Base-by-base conservation (phyloP, 2,888 invertebrate species). In the Ptilodon capucinus region DNA sequence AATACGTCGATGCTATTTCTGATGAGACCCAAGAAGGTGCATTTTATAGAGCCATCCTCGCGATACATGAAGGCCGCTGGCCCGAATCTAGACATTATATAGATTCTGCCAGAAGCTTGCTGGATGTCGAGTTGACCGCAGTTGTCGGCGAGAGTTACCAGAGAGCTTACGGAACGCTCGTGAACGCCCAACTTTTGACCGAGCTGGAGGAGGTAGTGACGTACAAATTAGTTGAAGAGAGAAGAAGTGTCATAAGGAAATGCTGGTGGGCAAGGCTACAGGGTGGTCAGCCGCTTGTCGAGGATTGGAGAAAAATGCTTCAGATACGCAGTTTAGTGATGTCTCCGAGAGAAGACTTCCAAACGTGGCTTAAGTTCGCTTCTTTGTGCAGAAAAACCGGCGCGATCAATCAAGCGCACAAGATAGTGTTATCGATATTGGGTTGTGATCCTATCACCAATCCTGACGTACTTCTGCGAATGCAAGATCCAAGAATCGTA, bases 161-260 rank as follows among this genome's bases (percentile, higher is more conserved):
- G 71, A 91, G 98, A 58, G 98, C 98, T 0, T 98, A 98, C 73
- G 97, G 96, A 9, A 95, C 97, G 4, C 97, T 99, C 95, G 98
- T 99, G 0, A 96, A 96, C 60, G 99, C 98, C 0, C 99, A 99
- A 81, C 97, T 99, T 92, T 86, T 99, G 53, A 96, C 98, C 0
- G 99, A 99, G 84, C 85, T 99, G 48, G 99, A 99, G 80, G 99
- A 99, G 91, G 97, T 98, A 0, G 97, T 99, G 42, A 98, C 99
- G 64, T 99, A 97, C 77, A 98, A 98, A 81, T 86, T 99, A 25
- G 95, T 99, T n/a, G 97, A 98, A 0, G 99, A 99, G 79, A 92
- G 98, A 44, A 91, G 98, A 44, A 93, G 92, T 38, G 93, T 94
- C 3, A 95, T 97, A 43, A 94, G 94, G 42, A 92, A 93, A 40